Percentiles rank a stretch among this genome's conserved stretches.
These are phyloP conservation scores for Vipera ursinii DNA, from an alignment of 2,797 vertebrate species.

Conservation along the genomic window DNA sequence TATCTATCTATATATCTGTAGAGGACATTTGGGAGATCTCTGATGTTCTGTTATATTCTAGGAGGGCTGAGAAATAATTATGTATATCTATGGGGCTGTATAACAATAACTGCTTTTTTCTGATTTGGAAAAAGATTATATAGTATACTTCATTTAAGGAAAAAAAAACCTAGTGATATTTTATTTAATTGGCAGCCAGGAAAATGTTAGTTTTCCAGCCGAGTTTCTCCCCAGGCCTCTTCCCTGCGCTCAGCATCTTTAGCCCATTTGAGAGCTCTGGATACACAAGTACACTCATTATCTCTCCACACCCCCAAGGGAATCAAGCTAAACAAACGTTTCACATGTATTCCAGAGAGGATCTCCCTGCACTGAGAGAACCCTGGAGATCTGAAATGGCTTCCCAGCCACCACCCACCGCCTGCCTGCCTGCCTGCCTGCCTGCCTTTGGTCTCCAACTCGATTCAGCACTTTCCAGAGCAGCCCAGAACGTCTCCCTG, in stretches of 20 bases:
- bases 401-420: neutral
- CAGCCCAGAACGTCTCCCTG: neutral
- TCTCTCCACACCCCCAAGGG: neutral
- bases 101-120: neutral
- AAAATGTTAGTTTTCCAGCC: neutral
- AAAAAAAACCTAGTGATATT: neutral
- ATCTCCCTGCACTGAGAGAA: neutral
- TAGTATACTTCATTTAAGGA: neutral
- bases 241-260: neutral
- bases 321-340: neutral
- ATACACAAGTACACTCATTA: neutral
- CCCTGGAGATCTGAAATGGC: neutral
- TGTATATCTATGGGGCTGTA: neutral
- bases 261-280: neutral
- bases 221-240: neutral
- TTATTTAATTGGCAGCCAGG: neutral
- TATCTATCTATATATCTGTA: too few species aligned
- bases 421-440: neutral
- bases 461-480: rapidly evolving
- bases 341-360: rapidly evolving
- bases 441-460: neutral
- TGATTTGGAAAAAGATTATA: neutral
- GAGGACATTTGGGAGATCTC: neutral
- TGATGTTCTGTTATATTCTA: neutral
- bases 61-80: too few species aligned